Base-by-base conservation (phyloP, 1,140 invertebrate genomes). In the Octopus bimaculoides region DNA sequence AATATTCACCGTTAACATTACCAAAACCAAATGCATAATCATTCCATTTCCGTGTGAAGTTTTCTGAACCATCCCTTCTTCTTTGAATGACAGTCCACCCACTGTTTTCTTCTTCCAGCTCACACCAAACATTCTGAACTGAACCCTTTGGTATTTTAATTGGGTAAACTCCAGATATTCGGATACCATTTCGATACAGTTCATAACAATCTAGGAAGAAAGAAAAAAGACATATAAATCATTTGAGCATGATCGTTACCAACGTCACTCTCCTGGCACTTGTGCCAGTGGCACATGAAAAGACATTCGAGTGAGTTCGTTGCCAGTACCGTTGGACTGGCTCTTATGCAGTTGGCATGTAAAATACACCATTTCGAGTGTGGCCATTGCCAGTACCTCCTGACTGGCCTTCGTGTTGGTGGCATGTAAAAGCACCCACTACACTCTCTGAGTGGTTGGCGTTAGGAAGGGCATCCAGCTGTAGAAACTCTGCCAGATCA, bases 11-110 rank as follows among this genome's bases (percentile, higher is more conserved):
- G 61, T 93, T 94, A 0, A 95, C 94, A 89, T 97, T 96, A 5
- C 97, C 97, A 87, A 98, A 98, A 17, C 97, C 97, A 85, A 96
- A 95, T 86, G 97, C 96, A 88, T 98, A 98, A 85, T 97, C 95
- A 52, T 94, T 93, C 96, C 96, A 98, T 86, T 96, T 95, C 10
- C 96, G 91, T 85, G 97, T 96, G 91, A 98, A 98, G 88, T 96
- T 97, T 0, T 87, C 80, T 7, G 82, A 92, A 14, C 95, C 95
- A 84, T 97, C 95, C 82, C 92, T 92, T 5, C 96, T 92, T 5
- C 94, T 92, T 83, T 96, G 95, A 7, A 97, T 91, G 0, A 96
- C 92, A 2, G 95, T 97, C 94, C 95, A 97, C 0, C 95, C 94
- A 7, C 96, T 96, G 83, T 96, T 95, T 20, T 94, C 81, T 0